Evolutionary conservation across 2,888 invertebrate genomes (phyloP).

Genomic region (Digitonthophagus gazella): DNA sequence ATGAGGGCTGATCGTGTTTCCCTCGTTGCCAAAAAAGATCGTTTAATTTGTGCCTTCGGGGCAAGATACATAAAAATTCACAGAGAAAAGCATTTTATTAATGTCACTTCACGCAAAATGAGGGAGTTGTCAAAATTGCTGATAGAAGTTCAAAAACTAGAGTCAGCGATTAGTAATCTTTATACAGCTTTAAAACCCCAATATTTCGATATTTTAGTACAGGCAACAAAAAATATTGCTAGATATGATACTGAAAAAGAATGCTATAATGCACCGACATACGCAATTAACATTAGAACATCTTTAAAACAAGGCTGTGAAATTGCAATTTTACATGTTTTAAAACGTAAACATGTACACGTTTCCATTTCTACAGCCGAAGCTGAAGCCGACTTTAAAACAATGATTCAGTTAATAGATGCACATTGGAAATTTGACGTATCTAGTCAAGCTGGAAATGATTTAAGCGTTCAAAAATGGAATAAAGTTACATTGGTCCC

Average conservation of each 20-base stretch:
- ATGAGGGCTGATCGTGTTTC: no score
- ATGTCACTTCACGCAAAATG: conserved; percentile 31
- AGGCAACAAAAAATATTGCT: conserved; percentile 30
- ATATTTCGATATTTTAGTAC: conserved; percentile 29
- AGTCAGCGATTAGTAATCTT: conserved; percentile 28
- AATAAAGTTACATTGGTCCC: conserved; percentile 27
- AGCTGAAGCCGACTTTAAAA: conserved; percentile 33
- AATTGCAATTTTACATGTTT: conserved; percentile 31
- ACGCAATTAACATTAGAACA: conserved; percentile 35
- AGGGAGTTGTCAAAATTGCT: conserved; percentile 28
- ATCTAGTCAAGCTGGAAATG: conserved; percentile 31
- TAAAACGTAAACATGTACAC: conserved; percentile 30
- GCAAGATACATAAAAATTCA: conserved; percentile 32
- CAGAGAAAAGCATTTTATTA: conserved; percentile 33
- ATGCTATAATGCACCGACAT: conserved; percentile 29
- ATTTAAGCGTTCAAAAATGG: conserved; percentile 28
- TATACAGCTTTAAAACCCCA: conserved; percentile 28
- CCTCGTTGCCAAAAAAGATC: conserved; percentile 31
- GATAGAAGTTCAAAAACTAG: conserved; percentile 28
- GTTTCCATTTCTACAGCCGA: conserved; percentile 23
- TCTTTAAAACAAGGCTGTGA: conserved; percentile 36
- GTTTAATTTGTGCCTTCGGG: conserved; percentile 32
- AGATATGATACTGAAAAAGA: conserved; percentile 33
- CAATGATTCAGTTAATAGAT: conserved; percentile 31
- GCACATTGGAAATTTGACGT: conserved; percentile 30